phyloP scores from a whole-genome alignment of 2,797 vertebrate genomes.

The Eremophila alpestris region DNA sequence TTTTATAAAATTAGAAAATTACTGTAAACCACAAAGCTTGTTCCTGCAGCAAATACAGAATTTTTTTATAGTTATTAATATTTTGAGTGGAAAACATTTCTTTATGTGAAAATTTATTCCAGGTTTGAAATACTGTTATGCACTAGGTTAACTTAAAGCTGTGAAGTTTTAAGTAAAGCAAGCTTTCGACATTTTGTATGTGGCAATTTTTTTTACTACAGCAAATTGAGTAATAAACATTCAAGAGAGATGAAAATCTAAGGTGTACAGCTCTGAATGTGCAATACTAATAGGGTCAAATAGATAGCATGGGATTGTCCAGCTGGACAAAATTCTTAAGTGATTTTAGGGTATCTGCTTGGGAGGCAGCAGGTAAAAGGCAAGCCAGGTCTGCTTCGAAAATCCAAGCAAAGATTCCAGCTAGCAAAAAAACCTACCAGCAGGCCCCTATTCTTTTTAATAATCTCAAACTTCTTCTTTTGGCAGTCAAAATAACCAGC shows the following conservation, averaged over 20 bases:
- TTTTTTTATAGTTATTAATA: background rate
- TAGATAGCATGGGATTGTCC: background rate
- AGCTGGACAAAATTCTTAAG: background rate
- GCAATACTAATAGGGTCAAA: background rate
- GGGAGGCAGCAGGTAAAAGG: background rate
- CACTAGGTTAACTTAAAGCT: background rate
- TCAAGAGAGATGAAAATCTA: background rate
- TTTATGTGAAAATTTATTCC: constrained; percentile 13
- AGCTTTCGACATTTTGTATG: background rate
- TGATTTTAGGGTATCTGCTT: background rate
- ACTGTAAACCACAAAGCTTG: background rate
- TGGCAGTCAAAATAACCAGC: constrained; percentile 11
- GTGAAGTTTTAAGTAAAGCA: background rate
- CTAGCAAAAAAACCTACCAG: background rate
- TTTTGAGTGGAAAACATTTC: background rate
- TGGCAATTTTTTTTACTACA: background rate
- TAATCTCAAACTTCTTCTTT: background rate
- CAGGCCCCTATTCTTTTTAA: background rate
- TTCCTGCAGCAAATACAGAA: background rate
- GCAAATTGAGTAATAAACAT: background rate
- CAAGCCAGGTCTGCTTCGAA: background rate
- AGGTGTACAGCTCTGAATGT: background rate
- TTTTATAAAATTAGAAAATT: constrained; percentile 20
- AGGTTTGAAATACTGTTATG: background rate
- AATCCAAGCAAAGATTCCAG: background rate